Base-by-base conservation (phyloP, 2,113 vertebrate genomes). In the Tetrax tetrax region DNA sequence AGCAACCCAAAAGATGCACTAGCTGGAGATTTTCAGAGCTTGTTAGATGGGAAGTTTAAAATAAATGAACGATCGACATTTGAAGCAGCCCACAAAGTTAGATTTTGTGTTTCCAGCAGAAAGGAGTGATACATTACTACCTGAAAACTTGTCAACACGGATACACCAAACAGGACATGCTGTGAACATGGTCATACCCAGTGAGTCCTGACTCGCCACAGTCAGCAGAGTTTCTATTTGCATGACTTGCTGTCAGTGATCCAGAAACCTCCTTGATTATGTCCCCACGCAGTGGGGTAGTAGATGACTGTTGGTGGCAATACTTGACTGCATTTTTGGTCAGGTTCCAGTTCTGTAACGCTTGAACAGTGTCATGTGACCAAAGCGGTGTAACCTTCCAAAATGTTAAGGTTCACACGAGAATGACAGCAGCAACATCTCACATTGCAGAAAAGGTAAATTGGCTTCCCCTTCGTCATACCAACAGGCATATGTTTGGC, bases 201-300 rank as follows among this genome's bases (percentile, higher is more conserved):
- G 38, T 38, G 83, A 48, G 65, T n/a, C 35, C 45, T 61, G 29
- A 72, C 57, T 53, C 0, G 1, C 7, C 14, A 33, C 21, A 53
- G 27, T 7, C 70, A 51, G 22, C 8, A 64, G 37, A 59, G 31
- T 20, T 84, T 85, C 57, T 61, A 0, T 69, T 51, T 72, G 29
- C 14, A 4, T 31, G 61, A 82, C 23, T 24, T 83, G 24, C 48
- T 86, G 31, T 61, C 29, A 77, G 19, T 57, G 61, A 72, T 72
- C 43, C 82, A 65, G 82, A 92, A 93, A 79, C 35, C 4, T 53
- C 16, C 31, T 33, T 70, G 31, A 31, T 57, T 61, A 57, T 53
- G 14, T 48, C 35, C 10, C 12, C 9, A 17, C 0, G 1, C 0
- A 0, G 14, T n/a, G 11, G 12, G 35, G 13, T 43, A 41, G n/a